Evolutionary conservation across 1,140 invertebrate genomes (phyloP), one percentile per base, ranked within the genome.

Genomic region (Galendromus occidentalis): DNA sequence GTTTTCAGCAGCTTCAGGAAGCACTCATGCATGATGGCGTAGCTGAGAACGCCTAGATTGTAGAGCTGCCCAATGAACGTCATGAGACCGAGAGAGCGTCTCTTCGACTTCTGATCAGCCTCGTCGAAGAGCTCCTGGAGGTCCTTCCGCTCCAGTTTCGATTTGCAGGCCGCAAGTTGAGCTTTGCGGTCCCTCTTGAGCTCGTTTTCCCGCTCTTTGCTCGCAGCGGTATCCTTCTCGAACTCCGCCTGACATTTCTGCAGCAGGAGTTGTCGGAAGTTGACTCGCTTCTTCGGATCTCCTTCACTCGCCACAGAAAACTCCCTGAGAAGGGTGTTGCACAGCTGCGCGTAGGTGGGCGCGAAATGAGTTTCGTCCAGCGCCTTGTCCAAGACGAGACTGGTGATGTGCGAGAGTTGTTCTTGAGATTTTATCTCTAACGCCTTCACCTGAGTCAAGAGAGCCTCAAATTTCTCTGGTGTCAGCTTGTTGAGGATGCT

Each of bases 401-500:
- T 82, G 71, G 94, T 92, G 14, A 93, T 86, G 67, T 84, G 85
- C 68, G 84, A 80, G 28, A 95, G 76, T 70, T 86, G 81, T 39
- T 86, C 84, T 65, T 82, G 81, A 4, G 83, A 87, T 74, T 91
- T 84, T 66, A 97, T 90, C 63, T 83, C 78, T 17, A 95, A 77
- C 17, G 78, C 71, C 65, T 83, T 80, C 41, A 94, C 83, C 78
- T 88, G 86, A 25, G 82, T 80, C 1, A 91, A 78, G 30, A 95
- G 76, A 1, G 83, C 86, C 42, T 85, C 80, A 72, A 92, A 91
- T 73, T 93, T 93, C 73, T 95, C 86, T 0, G 91, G 92, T 0
- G 91, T 96, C 30, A 97, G 76, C 75, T 95, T 96, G 75, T 97
- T 96, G 2, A 97, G 76, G 63, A 95, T 87, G 72, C 88, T 86